Evolutionary conservation across 2,888 invertebrate species (phyloP).

Genomic region (Apotomis betuletana): DNA sequence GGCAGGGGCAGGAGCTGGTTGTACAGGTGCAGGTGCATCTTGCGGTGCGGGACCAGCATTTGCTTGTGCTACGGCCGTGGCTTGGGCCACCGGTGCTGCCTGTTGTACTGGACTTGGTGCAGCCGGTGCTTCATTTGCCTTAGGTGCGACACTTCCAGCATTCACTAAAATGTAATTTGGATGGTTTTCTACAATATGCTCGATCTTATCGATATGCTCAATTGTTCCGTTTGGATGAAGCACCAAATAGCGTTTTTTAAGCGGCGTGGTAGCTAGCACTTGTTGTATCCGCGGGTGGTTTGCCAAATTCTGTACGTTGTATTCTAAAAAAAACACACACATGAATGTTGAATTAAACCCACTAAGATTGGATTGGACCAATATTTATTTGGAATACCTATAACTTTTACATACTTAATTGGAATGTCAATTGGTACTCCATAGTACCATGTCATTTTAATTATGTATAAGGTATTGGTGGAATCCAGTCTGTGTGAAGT

Average conservation of each 20-base stretch:
- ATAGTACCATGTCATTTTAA: too few species aligned
- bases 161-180: slow-evolving; percentile 52
- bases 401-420: neutral
- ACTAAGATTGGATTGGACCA: neutral
- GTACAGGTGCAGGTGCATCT: neutral
- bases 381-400: neutral
- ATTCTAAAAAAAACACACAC: slow-evolving; percentile 15
- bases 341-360: neutral
- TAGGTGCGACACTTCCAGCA: slow-evolving; percentile 36
- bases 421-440: too few species aligned
- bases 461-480: too few species aligned
- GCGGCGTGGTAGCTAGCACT: slow-evolving; percentile 46
- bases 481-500: too few species aligned
- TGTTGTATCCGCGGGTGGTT: slow-evolving; percentile 36
- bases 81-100: neutral
- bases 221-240: slow-evolving; percentile 59
- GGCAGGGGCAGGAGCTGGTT: neutral
- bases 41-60: neutral
- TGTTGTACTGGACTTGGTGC: slow-evolving; percentile 9
- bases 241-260: slow-evolving; percentile 53
- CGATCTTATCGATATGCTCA: slow-evolving; percentile 56
- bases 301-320: slow-evolving; percentile 26
- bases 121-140: slow-evolving; percentile 9
- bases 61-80: neutral
- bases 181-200: slow-evolving; percentile 48